A percentile compares a stretch with the other conserved stretches of the same genome.
Evolutionary conservation across 2,113 vertebrate genomes (phyloP).

Genomic region (Myotis davidii): DNA sequence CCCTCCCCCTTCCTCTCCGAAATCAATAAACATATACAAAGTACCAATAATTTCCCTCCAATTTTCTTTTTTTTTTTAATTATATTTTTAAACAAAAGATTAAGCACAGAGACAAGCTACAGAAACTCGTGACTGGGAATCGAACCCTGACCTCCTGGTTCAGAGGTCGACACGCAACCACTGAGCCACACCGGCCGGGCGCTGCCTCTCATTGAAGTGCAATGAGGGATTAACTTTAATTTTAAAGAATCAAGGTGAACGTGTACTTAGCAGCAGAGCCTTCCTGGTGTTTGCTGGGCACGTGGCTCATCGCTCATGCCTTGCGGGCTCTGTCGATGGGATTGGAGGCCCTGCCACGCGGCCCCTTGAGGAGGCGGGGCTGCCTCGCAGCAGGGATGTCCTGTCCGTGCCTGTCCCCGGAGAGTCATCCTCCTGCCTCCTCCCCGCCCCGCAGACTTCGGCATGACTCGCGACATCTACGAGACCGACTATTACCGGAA

Average conservation of each 20-base stretch:
- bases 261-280: neutral
- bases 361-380: neutral
- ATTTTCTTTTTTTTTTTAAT: too few relatives aligned
- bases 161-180: too few relatives aligned
- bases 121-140: too few relatives aligned
- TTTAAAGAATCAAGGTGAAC: neutral
- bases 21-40: too few relatives aligned
- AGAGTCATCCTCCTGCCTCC: neutral
- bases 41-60: too few relatives aligned
- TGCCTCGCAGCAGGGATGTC: accelerated
- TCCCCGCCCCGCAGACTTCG: conserved; percentile 90
- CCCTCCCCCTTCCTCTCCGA: too few relatives aligned
- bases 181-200: too few relatives aligned
- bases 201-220: neutral
- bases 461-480: conserved; percentile 99
- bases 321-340: neutral
- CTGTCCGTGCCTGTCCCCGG: neutral
- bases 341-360: accelerated
- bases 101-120: too few relatives aligned
- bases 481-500: conserved; percentile 99
- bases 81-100: too few relatives aligned
- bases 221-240: neutral
- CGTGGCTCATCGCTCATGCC: neutral
- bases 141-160: too few relatives aligned
- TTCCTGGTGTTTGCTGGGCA: neutral